A percentile compares a stretch with the other conserved stretches of the same genome.
Evolutionary conservation across 2,113 vertebrate genomes (phyloP).

Genomic region (Choloepus hoffmanni): DNA sequence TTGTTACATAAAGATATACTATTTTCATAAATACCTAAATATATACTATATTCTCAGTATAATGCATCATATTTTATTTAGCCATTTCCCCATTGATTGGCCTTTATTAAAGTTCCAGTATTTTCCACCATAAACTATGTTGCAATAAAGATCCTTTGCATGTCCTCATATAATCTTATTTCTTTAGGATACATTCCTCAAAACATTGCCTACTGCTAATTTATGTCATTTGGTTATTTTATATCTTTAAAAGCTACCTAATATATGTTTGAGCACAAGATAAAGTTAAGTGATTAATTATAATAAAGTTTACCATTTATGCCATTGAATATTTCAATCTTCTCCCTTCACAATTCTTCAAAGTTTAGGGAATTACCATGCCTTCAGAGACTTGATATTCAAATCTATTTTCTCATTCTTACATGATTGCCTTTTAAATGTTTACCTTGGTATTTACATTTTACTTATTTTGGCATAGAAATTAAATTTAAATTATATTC

Average conservation of each 20-base stretch:
- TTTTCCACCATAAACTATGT: not conserved
- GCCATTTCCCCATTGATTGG: not conserved
- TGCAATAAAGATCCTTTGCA: not conserved
- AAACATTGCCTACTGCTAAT: not conserved
- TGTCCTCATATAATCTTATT: not conserved
- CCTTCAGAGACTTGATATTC: not conserved
- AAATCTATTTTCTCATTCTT: constrained; percentile 8
- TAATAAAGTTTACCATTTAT: not conserved
- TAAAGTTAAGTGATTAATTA: not conserved
- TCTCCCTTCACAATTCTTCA: not conserved
- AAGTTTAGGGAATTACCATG: not conserved
- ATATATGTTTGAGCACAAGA: not conserved
- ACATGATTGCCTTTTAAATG: constrained; percentile 7
- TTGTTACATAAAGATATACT: not conserved
- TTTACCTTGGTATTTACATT: not conserved
- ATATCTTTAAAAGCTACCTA: not conserved
- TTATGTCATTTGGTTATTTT: not conserved
- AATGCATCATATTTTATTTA: not conserved
- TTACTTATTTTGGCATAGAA: not conserved
- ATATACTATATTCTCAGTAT: not conserved
- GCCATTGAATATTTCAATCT: not conserved
- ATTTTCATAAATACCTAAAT: constrained; percentile 41
- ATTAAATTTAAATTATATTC: not conserved
- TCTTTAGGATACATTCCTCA: not conserved
- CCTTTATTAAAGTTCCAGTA: not conserved